A percentile compares a stretch with the other conserved stretches of the same genome.
These are phyloP conservation scores for Ips nitidus DNA, from an alignment of 1,140 invertebrate species.

Conservation along the genomic window DNA sequence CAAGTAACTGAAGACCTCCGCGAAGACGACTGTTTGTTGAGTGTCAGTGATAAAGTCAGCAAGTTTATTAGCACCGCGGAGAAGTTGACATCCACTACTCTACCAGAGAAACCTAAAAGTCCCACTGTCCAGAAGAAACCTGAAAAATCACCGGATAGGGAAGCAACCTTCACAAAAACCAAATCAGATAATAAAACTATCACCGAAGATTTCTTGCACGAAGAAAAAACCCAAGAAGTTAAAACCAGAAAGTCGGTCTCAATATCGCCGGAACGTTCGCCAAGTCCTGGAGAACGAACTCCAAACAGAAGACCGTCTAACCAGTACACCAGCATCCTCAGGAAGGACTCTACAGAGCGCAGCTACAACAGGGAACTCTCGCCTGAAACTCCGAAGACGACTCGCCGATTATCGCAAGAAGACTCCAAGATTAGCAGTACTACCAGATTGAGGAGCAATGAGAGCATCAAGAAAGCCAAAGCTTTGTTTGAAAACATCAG, in stretches of 20 bases:
- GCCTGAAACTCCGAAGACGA: conserved; percentile 40
- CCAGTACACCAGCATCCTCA: conserved; percentile 25
- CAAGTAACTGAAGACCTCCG: conserved; percentile 55
- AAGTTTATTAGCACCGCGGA: conserved; percentile 65
- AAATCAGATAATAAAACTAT: conserved; percentile 18
- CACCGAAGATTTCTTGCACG: conserved; percentile 22
- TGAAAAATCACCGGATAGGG: conserved; percentile 31
- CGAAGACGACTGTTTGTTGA: conserved; percentile 64
- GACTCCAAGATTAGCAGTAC: conserved; percentile 45
- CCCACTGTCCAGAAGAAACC: conserved; percentile 52
- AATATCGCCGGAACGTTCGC: conserved; percentile 34
- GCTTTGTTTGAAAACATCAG: conserved; percentile 63
- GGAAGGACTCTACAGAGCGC: conserved; percentile 20
- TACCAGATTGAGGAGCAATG: conserved; percentile 56
- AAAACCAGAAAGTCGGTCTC: conserved; percentile 29
- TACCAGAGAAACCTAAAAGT: conserved; percentile 46
- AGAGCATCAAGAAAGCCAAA: conserved; percentile 65
- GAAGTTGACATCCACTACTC: conserved; percentile 54
- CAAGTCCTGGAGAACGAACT: conserved; percentile 28
- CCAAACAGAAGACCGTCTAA: conserved; percentile 29
- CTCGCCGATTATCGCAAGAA: conserved; percentile 35
- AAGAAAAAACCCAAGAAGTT: conserved; percentile 28
- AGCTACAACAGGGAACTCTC: conserved; percentile 11
- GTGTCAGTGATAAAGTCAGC: conserved; percentile 66
- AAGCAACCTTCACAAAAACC: background rate